Evolutionary conservation across 2,797 vertebrate species (phyloP).

Genomic region (Arremon aurantiirostris): DNA sequence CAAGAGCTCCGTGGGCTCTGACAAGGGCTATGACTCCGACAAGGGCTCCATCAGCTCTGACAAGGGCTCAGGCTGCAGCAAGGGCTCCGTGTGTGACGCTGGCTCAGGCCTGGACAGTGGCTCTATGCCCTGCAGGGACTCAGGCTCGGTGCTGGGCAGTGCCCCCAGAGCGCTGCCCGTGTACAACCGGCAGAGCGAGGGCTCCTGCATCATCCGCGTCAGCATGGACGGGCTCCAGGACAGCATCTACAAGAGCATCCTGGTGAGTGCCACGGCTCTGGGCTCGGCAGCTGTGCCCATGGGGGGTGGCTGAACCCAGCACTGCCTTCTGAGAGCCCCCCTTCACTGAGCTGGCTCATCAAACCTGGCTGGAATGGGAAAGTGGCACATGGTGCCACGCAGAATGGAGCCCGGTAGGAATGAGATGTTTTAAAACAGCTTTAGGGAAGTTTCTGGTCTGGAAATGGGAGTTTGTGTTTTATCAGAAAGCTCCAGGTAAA

Average conservation of each 20-base stretch:
- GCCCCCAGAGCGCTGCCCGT: conserved; percentile 74
- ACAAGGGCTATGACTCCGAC: background rate
- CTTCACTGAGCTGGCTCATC: background rate
- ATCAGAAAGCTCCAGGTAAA: background rate
- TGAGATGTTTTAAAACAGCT: background rate
- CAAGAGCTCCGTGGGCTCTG: conserved; percentile 47
- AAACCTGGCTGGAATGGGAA: background rate
- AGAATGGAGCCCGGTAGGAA: background rate
- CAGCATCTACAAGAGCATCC: conserved; percentile 94
- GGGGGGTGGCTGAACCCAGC: background rate
- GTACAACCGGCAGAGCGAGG: conserved; percentile 89
- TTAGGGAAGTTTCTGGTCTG: background rate
- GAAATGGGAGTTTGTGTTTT: background rate
- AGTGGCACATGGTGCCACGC: background rate
- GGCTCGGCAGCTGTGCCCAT: fast-evolving
- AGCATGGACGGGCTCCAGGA: conserved; percentile 85
- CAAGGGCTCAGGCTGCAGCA: background rate
- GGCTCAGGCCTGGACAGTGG: background rate
- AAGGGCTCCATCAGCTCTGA: background rate
- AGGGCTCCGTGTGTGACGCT: background rate
- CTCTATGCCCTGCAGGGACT: conserved; percentile 57
- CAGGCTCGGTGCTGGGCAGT: conserved; percentile 70
- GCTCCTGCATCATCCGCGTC: conserved; percentile 88
- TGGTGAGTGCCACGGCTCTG: conserved; percentile 74
- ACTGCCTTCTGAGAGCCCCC: background rate